These are phyloP conservation scores for Phasia obesa DNA, from an alignment of 2,888 invertebrate species.

Conservation along the genomic window DNA sequence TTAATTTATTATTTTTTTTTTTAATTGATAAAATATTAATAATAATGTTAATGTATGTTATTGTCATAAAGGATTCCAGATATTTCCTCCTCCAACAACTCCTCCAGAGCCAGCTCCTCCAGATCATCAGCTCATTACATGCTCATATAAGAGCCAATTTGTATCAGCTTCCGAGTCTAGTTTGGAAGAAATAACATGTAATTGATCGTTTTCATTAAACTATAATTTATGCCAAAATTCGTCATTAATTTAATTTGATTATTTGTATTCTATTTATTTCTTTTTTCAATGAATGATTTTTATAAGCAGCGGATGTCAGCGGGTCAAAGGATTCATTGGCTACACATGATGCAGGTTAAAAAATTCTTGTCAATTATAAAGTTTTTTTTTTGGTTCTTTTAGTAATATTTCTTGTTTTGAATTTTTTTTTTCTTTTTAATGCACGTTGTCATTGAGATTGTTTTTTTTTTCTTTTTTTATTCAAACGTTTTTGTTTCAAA, in stretches of 20 bases:
- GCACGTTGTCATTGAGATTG: constrained; percentile 53
- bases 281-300: constrained; percentile 71
- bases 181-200: constrained; percentile 87
- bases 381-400: constrained; percentile 52
- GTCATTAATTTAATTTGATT: constrained; percentile 73
- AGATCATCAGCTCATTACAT: constrained; percentile 87
- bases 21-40: constrained; percentile 27
- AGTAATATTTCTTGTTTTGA: constrained; percentile 52
- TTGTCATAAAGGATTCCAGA: constrained; percentile 87
- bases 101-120: constrained; percentile 93
- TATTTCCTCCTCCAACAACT: constrained; percentile 92
- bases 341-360: constrained; percentile 90
- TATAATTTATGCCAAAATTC: constrained; percentile 70
- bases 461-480: background rate
- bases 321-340: constrained; percentile 91
- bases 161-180: constrained; percentile 86
- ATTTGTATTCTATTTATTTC: constrained; percentile 77
- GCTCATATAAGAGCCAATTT: constrained; percentile 83
- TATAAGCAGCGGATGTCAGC: constrained; percentile 88
- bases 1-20: constrained; percentile 37
- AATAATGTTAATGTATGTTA: constrained; percentile 62
- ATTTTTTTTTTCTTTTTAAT: constrained; percentile 38
- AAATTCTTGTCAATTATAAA: constrained; percentile 69
- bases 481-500: constrained; percentile 14
- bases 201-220: constrained; percentile 76